Conservation (phyloP, 1,140 invertebrate genomes). For the Calephelis nemesis region DNA sequence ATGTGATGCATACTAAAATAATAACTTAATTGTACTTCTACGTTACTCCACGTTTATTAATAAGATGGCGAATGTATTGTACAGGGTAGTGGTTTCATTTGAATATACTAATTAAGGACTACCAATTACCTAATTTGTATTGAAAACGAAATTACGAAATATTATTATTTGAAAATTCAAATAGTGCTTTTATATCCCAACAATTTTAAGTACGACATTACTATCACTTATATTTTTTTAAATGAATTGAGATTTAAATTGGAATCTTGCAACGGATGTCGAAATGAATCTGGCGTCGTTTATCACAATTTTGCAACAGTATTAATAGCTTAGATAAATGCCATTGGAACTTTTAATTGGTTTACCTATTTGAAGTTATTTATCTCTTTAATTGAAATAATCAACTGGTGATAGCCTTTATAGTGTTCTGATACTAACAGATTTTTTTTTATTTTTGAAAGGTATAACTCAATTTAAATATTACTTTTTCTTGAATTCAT, state of each 20-base stretch:
- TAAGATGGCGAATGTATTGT: too few species aligned
- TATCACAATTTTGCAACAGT: constrained; percentile 38
- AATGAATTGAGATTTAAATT: constrained; percentile 23
- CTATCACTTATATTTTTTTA: background rate
- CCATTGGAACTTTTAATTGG: constrained; percentile 19
- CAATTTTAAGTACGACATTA: background rate
- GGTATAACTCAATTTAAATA: too few species aligned
- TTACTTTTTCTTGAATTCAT: too few species aligned
- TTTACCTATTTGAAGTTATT: background rate
- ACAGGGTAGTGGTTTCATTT: too few species aligned
- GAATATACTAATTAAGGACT: too few species aligned
- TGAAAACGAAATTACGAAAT: too few species aligned
- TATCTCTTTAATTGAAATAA: background rate
- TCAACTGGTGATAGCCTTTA: background rate
- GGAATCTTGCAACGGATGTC: constrained; percentile 33
- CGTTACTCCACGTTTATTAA: too few species aligned
- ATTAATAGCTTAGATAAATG: constrained; percentile 33
- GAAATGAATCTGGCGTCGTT: constrained; percentile 34
- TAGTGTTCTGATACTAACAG: too few species aligned
- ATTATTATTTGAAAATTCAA: background rate
- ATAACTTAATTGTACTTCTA: too few species aligned
- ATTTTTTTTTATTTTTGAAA: too few species aligned
- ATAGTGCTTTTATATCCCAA: background rate
- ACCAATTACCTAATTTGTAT: too few species aligned
- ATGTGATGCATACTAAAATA: too few species aligned